A percentile compares a stretch with the other conserved stretches of the same genome.
Conservation (phyloP, 2,888 invertebrate genomes). For the Nephrotoma guestfalica region DNA sequence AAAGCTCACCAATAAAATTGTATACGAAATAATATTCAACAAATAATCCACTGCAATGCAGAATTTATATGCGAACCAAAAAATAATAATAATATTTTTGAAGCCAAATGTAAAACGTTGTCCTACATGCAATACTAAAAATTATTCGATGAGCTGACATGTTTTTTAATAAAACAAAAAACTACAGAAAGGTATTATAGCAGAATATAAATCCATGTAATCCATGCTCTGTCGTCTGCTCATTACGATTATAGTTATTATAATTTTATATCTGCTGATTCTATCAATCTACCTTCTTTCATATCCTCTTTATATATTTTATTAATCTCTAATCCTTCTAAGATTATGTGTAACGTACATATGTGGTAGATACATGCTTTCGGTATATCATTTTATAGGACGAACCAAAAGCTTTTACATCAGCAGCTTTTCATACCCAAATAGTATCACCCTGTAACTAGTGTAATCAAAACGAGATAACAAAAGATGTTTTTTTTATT, state of each 20-base stretch:
- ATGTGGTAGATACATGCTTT: not conserved
- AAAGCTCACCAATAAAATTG: not conserved
- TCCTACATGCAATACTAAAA: not conserved
- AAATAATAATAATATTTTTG: not conserved
- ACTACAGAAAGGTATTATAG: not conserved
- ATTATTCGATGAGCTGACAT: not conserved
- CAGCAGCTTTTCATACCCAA: not conserved
- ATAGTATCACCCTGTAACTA: not conserved
- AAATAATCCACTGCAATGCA: not conserved
- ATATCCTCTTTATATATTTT: not conserved
- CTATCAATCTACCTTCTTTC: not conserved
- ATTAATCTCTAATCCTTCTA: not conserved
- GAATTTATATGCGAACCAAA: not conserved
- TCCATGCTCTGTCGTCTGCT: not conserved
- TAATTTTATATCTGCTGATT: not conserved
- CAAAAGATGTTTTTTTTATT: not conserved
- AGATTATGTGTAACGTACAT: not conserved
- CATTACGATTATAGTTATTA: not conserved
- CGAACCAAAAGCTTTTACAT: not conserved
- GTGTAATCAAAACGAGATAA: not conserved
- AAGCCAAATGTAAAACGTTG: not conserved
- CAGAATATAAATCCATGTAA: not conserved
- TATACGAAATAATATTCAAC: not conserved
- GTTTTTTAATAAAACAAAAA: not conserved
- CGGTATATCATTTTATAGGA: not conserved